Base-by-base conservation (phyloP, 2,888 invertebrate species). In the Ichneumoninae sp. region DNA sequence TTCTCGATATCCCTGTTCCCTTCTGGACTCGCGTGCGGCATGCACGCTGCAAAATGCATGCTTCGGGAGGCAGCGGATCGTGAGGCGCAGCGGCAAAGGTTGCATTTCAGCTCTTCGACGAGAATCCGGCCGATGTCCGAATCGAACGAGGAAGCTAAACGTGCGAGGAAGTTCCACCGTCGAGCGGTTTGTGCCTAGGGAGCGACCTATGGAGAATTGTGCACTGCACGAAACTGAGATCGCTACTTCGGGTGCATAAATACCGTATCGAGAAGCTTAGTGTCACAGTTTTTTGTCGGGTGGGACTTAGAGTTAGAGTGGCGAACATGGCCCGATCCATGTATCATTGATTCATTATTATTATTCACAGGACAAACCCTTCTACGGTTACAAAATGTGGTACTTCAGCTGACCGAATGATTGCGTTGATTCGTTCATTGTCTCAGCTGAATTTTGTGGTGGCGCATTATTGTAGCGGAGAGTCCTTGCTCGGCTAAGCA, bases 171-270 rank as follows among this genome's bases (percentile, higher is more conserved):
- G 74, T 75, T 86, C 47, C 87, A 86, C 86, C 88, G 90, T 82
- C 81, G 86, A 89, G 89, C 89, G 88, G 89, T 89, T 86, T 88
- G 85, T 86, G 83, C 85, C 83, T 86, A 1, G 54, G 22, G 54
- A 85, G 88, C 85, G 87, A 86, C 87, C 54, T 82, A 57, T 54
- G 79, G 65, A 69, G 57, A 22, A 57, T 57, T 13, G 10, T 77
- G 72, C 44, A 77, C 33, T 52, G 44, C 81, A 62, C 22, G 80
- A 68, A 80, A 71, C 72, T 66, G 57, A 22, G 71, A 72, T 72
- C 33, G 26, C n/a, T 33, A 70, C 77, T 75, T 62, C 81, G n/a
- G 71, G 40, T n/a, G 36, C 47, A 69, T 79, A 50, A 74, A 80
- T 47, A 5, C 54, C 44, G 65, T 54, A 19, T 19, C 54, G 54